Evolutionary conservation across 2,113 vertebrate genomes (phyloP).

Genomic region (Pyxicephalus adspersus): DNA sequence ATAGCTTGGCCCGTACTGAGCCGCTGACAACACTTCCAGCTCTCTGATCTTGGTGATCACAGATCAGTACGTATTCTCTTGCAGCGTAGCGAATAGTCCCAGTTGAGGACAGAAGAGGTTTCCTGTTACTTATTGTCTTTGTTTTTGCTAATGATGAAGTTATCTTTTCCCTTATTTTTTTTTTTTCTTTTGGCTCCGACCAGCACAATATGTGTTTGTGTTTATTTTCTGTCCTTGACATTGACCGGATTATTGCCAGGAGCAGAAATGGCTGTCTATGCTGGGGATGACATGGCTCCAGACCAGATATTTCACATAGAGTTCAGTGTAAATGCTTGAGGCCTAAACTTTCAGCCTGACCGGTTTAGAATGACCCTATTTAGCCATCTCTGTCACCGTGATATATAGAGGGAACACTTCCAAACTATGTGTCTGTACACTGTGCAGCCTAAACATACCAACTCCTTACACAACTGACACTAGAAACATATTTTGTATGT

Average conservation of each 20-base stretch:
- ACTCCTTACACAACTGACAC: background rate
- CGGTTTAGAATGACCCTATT: constrained; percentile 16
- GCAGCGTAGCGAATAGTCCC: too few species aligned
- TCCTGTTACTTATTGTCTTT: constrained; percentile 18
- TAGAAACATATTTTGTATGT: too few species aligned
- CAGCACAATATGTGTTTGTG: background rate
- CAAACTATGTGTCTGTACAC: background rate
- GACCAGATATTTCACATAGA: background rate
- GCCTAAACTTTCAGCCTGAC: background rate
- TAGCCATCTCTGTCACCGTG: constrained; percentile 5
- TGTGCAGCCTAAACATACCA: background rate
- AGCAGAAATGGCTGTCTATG: background rate
- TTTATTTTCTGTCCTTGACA: background rate
- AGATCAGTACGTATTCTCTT: too few species aligned
- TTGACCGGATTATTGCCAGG: background rate
- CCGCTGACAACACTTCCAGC: too few species aligned
- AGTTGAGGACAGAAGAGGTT: background rate
- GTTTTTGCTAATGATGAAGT: constrained; percentile 1
- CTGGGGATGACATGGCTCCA: background rate
- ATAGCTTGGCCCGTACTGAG: too few species aligned
- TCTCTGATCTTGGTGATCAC: too few species aligned
- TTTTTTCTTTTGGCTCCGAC: constrained; percentile 13
- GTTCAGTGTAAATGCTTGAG: background rate
- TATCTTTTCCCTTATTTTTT: constrained; percentile 13
- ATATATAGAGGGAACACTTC: background rate